Evolutionary conservation across 2,797 vertebrate species (phyloP), one percentile per base, ranked within the genome.

Genomic region (Anas capensis): DNA sequence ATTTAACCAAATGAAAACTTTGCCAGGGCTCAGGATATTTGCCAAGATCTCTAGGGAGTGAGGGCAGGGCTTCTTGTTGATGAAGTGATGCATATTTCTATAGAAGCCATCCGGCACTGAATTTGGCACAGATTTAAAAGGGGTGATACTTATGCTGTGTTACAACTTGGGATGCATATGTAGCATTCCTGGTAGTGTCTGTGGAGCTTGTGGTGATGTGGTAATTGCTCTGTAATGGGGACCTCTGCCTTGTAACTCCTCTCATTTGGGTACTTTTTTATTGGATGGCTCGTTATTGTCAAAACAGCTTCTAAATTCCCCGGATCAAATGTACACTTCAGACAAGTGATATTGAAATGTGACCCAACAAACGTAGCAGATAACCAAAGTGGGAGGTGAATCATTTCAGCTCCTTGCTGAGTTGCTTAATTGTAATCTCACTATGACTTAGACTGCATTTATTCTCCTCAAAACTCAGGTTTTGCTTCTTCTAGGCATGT

Each of bases 61-160:
- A 14, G 20, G n/a, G 10, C 34, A 66, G 56, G n/a, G 33, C 33
- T 69, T 78, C 61, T 20, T 58, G 62, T 31, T 34, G 69, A 40
- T 15, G 8, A 64, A 57, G 36, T 11, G 38, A 19, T 66, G 31
- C 9, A 2, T 26, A 14, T 31, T 21, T 65, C 71, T 15, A 5
- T 1, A n/a, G n/a, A 73, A 68, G 27, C 15, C 48, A 56, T 3
- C 44, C 11, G 10, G 58, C 38, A 5, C 12, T 11, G 64, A 54
- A 42, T 66, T 5, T 75, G 79, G 60, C 64, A 62, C 7, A 20
- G 49, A 9, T 40, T 72, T 54, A 49, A 46, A 14, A 46, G 14
- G 33, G 24, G 11, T 46, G 46, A 17, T 49, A 2, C 10, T 54
- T 26, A 11, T 23, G 14, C 8, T 44, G 0, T 11, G 4, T 20